phyloP scores from a whole-genome alignment of 2,113 vertebrate species.

The Gasterosteus aculeatus region DNA sequence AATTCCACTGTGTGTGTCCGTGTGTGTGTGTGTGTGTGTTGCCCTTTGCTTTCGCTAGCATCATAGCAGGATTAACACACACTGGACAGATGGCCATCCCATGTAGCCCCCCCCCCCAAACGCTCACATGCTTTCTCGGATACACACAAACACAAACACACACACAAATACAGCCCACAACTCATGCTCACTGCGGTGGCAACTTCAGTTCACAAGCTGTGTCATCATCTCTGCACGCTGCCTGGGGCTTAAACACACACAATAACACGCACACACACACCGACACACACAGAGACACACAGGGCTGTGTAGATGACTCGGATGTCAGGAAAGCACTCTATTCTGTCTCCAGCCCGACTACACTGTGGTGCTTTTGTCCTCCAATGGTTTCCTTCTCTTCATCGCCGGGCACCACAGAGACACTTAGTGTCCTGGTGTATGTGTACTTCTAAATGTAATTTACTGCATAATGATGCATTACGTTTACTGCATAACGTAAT shows the following conservation, averaged over 20 bases:
- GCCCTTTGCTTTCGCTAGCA: slow-evolving; percentile 60
- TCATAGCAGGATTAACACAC: slow-evolving; percentile 69
- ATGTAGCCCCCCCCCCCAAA: slow-evolving; percentile 46
- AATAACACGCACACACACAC: slow-evolving; percentile 31
- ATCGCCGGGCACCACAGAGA: background rate
- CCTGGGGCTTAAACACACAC: slow-evolving; percentile 47
- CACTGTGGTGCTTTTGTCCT: slow-evolving; percentile 36
- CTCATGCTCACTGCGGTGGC: slow-evolving; percentile 40
- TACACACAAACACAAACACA: slow-evolving; percentile 17
- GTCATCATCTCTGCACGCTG: slow-evolving; percentile 57
- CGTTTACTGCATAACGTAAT: background rate
- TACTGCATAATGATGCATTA: background rate
- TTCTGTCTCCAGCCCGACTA: slow-evolving; percentile 31
- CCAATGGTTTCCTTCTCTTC: slow-evolving; percentile 14
- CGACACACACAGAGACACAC: slow-evolving; percentile 21
- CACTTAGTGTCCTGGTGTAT: background rate
- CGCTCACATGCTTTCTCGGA: slow-evolving; percentile 25
- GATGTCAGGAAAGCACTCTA: slow-evolving; percentile 55
- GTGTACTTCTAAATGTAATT: background rate
- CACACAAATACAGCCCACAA: slow-evolving; percentile 34
- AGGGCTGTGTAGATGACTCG: slow-evolving; percentile 58
- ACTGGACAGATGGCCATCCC: slow-evolving; percentile 71
- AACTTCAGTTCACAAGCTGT: slow-evolving; percentile 58
- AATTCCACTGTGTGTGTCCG: slow-evolving; percentile 27
- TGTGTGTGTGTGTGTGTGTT: slow-evolving; percentile 17